Evolutionary conservation across 2,113 vertebrate species (phyloP), one percentile per base, ranked within the genome.

Genomic region (Cyrtonyx montezumae): DNA sequence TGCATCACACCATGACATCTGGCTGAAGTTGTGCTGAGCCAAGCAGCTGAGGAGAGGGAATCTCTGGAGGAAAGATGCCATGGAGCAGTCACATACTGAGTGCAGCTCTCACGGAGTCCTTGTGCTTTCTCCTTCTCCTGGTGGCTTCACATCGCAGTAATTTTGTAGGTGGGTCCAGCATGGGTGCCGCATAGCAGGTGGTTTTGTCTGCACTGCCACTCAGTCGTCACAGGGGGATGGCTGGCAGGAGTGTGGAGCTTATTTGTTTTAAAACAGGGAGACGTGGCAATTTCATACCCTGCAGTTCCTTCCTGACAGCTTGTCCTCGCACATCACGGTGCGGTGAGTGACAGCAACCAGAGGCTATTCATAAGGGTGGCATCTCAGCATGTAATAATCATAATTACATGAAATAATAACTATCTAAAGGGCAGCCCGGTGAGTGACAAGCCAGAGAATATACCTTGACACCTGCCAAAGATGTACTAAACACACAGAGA

Each of bases 371-470:
- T 96, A 96, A 97, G 93, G 86, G 96, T 94, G 96, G 97, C 95
- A 96, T 94, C 96, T 97, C 96, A 67, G 62, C 93, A 93, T 96
- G 97, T 98, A 96, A 98, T 97, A 97, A 98, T 96, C 90, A 91
- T 97, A 98, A 98, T 98, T 97, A 96, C 88, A 97, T 97, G 96
- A 97, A 97, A 98, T 97, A 97, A 98, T 97, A 98, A 97, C 97
- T 96, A 97, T 98, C 96, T 92, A 70, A 97, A 96, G 94, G 96
- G 97, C 96, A 95, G 93, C 91, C 20, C 13, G 9, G 92, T 97
- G 97, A 98, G 94, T 97, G 98, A 98, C 97, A 96, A 97, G 96
- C 82, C 93, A 91, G 96, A 93, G 95, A 97, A 97, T 96, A 79
- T 88, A 98, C 97, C 96, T 97, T 97, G 97, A 97, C 97, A 97